Evolutionary conservation across 2,888 invertebrate genomes (phyloP), one percentile per base, ranked within the genome.

Genomic region (Eilema caniola): DNA sequence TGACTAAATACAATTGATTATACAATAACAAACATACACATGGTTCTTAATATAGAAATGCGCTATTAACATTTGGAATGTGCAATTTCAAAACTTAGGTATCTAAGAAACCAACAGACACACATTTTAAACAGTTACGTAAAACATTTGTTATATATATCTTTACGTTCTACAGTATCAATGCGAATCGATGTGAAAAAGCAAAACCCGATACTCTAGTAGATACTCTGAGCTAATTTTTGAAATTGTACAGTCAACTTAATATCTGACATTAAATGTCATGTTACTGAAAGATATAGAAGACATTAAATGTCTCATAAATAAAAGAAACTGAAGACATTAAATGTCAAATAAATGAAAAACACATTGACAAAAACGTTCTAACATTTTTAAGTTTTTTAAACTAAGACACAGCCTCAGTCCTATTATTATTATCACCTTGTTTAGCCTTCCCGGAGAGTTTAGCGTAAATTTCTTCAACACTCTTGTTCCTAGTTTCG

Each of bases 401-500:
- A n/a, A 28, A 20, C 24, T 73, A 89, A 25, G 89, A 83, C 53
- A 83, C 82, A 62, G 85, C 73, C 20, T 83, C 89, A 25, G 83
- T 86, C 62, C 87, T 87, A 23, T 87, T 86, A 23, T 87, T 86
- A n/a, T 87, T 86, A 57, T 86, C 81, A 74, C 79, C 75, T 41
- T 83, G 82, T 31, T 83, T 79, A 69, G 85, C 83, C 47, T 87
- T 90, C 28, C 87, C 86, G 16, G 89, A 87, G 1, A 94, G 76
- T 41, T 94, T 92, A 1, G 86, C 85, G 71, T 95, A 94, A 37
- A 95, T 95, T 74, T 95, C 94, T 25, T 92, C 92, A 0, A 95
- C 86, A 16, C 86, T 86, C 79, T 93, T 94, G 37, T 91, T 84
- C 60, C 93, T 88, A 1, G 95, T 95, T 78, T 95, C 95, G 0